Percentiles rank a stretch among this genome's conserved stretches.
Conservation (phyloP, 2,888 invertebrate species). For the Drosophila algonquin region DNA sequence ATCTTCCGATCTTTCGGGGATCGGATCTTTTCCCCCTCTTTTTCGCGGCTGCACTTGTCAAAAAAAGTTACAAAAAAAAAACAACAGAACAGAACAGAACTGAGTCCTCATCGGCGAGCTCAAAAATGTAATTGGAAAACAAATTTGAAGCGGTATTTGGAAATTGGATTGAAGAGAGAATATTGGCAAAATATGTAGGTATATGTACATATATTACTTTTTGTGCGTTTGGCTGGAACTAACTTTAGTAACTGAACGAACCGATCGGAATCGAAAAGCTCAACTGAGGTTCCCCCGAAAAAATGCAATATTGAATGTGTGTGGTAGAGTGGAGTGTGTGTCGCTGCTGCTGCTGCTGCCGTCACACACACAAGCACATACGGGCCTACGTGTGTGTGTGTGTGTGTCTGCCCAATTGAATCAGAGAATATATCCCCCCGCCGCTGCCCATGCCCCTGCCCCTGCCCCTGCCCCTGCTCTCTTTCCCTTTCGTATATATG, state of each 20-base stretch:
- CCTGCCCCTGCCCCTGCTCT: slow-evolving; percentile 12
- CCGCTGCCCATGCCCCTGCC: neutral
- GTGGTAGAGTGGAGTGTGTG: slow-evolving; percentile 22
- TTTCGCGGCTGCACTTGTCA: slow-evolving; percentile 18
- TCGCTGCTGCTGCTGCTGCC: neutral
- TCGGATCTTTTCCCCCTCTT: neutral
- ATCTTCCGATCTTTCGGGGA: neutral
- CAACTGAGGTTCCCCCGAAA: slow-evolving; percentile 83
- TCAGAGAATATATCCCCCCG: slow-evolving; percentile 71
- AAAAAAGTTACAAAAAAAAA: slow-evolving; percentile 16
- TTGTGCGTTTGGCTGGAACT: slow-evolving; percentile 80
- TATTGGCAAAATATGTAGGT: neutral
- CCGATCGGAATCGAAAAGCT: slow-evolving; percentile 83
- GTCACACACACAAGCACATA: too few species aligned
- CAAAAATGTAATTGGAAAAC: neutral
- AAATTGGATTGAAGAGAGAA: slow-evolving; percentile 3
- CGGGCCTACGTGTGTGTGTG: slow-evolving; percentile 24
- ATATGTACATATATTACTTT: neutral
- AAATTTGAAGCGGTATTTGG: slow-evolving; percentile 26
- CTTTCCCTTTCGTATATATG: slow-evolving; percentile 44
- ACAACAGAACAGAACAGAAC: neutral
- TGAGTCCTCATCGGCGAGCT: neutral
- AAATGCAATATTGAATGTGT: slow-evolving; percentile 79
- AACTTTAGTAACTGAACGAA: slow-evolving; percentile 83
- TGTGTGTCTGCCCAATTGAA: slow-evolving; percentile 81